These are phyloP conservation scores for Aporrectodea caliginosa DNA, from an alignment of 1,140 invertebrate genomes.

Conservation along the genomic window DNA sequence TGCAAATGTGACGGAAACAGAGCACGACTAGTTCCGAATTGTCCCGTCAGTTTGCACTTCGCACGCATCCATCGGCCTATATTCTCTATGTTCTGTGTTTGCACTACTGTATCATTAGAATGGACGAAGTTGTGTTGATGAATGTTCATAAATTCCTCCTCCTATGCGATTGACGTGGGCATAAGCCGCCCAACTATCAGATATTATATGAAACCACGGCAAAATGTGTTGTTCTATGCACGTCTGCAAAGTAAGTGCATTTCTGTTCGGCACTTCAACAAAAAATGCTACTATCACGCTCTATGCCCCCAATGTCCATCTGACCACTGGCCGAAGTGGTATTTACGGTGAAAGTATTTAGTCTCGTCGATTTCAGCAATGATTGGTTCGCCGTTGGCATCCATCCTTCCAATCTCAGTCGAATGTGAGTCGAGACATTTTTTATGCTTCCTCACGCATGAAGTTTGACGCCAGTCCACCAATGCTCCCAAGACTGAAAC, in stretches of 20 bases:
- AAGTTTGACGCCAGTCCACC: no score
- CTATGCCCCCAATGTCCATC: no score
- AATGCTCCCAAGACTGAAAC: no score
- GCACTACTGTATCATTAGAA: neutral
- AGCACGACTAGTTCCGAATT: neutral
- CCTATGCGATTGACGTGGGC: neutral
- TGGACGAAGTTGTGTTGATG: conserved; percentile 15
- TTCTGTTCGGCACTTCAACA: neutral
- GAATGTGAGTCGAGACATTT: no score
- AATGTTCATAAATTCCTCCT: neutral
- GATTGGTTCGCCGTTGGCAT: no score
- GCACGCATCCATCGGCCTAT: conserved; percentile 11
- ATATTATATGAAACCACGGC: conserved; percentile 13
- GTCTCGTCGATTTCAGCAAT: no score
- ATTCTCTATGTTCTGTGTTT: conserved; percentile 6
- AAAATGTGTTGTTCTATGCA: conserved; percentile 9
- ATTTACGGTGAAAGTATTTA: no score
- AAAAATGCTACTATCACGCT: neutral
- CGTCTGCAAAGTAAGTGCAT: neutral
- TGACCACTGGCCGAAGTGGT: no score
- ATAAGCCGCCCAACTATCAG: conserved; percentile 20
- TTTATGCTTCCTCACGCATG: no score
- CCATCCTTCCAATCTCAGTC: no score
- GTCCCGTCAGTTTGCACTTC: neutral
- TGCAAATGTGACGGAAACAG: neutral